Evolutionary conservation across 2,797 vertebrate species (phyloP).

Genomic region (Pelobates cultripes): DNA sequence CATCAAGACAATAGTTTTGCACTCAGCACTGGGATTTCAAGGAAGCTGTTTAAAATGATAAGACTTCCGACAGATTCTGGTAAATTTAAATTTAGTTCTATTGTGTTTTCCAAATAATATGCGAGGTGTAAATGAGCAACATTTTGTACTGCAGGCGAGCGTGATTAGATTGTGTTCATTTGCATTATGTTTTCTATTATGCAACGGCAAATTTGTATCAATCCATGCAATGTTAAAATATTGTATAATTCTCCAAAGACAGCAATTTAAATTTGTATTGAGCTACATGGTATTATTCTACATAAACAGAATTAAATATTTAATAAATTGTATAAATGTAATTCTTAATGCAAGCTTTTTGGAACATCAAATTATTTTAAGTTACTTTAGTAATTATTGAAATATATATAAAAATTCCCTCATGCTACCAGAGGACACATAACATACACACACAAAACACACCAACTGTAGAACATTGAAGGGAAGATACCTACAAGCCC

Average conservation of each 20-base stretch:
- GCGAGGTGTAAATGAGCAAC: slow-evolving; percentile 59
- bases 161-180: slow-evolving; percentile 55
- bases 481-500: too few relatives aligned
- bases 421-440: too few relatives aligned
- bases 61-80: slow-evolving; percentile 61
- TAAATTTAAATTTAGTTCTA: slow-evolving; percentile 60
- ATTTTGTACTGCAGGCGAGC: slow-evolving; percentile 56
- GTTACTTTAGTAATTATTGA: too few relatives aligned
- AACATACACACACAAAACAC: too few relatives aligned
- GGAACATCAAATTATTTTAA: too few relatives aligned
- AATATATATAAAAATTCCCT: too few relatives aligned
- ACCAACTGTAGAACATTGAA: too few relatives aligned
- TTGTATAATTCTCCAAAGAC: slow-evolving; percentile 36
- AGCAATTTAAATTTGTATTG: slow-evolving; percentile 35
- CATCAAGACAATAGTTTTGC: slow-evolving; percentile 54
- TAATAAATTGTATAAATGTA: slow-evolving; percentile 5
- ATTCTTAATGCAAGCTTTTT: too few relatives aligned
- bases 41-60: slow-evolving; percentile 61
- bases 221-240: slow-evolving; percentile 45
- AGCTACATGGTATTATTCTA: slow-evolving; percentile 22
- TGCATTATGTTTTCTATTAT: slow-evolving; percentile 52
- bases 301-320: not conserved
- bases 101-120: slow-evolving; percentile 62
- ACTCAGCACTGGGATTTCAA: slow-evolving; percentile 59
- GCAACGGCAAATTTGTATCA: slow-evolving; percentile 36